Conservation (phyloP, 2,797 vertebrate genomes). For the Malurus splendens region DNA sequence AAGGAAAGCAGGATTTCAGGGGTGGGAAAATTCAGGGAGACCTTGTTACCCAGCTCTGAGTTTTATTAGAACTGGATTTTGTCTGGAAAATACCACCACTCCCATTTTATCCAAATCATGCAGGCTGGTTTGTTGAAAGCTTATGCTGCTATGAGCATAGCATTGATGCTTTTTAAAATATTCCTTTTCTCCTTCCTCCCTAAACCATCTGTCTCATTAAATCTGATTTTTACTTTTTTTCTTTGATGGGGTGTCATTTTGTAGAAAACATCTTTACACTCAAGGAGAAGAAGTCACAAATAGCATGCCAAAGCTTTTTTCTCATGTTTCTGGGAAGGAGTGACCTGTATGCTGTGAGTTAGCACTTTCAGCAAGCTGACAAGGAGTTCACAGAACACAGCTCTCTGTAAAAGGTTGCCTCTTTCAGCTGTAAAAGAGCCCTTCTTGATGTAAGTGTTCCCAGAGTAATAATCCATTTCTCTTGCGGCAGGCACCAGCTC, state of each 20-base stretch:
- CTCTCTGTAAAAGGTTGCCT: conserved; percentile 23
- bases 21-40: neutral
- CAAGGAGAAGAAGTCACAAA: neutral
- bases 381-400: conserved; percentile 21
- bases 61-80: neutral
- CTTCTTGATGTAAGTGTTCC: conserved; percentile 49
- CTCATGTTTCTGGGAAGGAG: neutral
- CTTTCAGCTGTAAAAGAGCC: neutral
- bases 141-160: neutral
- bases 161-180: neutral
- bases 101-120: accelerated
- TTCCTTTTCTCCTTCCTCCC: neutral
- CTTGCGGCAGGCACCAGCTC: conserved; percentile 1
- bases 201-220: neutral
- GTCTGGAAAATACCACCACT: neutral
- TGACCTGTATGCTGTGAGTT: conserved; percentile 29
- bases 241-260: neutral
- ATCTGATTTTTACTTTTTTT: neutral
- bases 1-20: neutral
- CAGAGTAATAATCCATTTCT: conserved; percentile 33
- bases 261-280: neutral
- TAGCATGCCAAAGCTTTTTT: neutral
- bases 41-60: neutral
- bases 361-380: conserved; percentile 41
- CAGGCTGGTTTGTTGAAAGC: neutral